Evolutionary conservation across 2,113 vertebrate genomes (phyloP).

Genomic region (Xiphophorus hellerii): DNA sequence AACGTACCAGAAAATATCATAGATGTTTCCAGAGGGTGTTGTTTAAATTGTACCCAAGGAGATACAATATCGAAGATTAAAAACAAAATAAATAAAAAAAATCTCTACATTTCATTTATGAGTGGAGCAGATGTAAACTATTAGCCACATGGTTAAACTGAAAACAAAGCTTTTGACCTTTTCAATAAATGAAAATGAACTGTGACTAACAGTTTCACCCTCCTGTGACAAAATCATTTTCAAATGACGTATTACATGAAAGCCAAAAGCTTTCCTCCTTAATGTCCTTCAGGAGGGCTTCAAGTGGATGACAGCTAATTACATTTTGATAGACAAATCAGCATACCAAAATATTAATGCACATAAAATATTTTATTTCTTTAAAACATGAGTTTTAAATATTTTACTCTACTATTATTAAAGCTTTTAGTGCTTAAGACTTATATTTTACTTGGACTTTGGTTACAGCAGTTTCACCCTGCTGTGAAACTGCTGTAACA

Average conservation of each 20-base stretch:
- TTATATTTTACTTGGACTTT: neutral
- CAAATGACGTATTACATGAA: constrained; percentile 10
- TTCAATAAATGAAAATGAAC: neutral
- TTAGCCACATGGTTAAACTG: neutral
- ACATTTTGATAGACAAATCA: neutral
- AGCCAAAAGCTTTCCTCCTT: neutral
- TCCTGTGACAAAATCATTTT: constrained; percentile 1
- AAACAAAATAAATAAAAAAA: neutral
- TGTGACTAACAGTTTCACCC: neutral
- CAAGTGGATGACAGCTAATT: neutral
- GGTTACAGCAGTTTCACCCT: too few relatives aligned
- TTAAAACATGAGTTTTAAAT: neutral
- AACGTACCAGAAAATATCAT: too few relatives aligned
- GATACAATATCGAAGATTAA: neutral
- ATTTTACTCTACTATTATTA: neutral
- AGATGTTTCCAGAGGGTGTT: too few relatives aligned
- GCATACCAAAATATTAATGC: neutral
- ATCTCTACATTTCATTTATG: neutral
- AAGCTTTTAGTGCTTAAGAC: neutral
- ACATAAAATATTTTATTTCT: neutral
- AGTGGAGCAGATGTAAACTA: neutral
- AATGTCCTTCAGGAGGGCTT: neutral
- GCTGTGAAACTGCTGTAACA: too few relatives aligned
- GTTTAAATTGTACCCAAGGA: neutral
- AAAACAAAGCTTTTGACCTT: constrained; percentile 12